Conservation (phyloP, 2,888 invertebrate genomes). For the Disparrhopalites patrizii region DNA sequence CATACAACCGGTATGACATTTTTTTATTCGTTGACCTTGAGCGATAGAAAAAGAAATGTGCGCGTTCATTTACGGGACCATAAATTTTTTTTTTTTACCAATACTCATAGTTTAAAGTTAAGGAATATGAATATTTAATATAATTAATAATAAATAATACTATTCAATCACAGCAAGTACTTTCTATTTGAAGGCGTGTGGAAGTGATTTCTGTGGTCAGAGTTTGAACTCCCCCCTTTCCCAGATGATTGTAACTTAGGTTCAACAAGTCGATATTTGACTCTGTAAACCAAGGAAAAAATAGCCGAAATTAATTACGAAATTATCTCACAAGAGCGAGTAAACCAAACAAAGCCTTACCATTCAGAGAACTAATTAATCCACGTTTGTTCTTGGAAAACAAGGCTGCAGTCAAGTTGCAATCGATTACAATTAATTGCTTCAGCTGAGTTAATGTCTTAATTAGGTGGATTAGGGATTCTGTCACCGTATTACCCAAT, state of each 20-base stretch:
- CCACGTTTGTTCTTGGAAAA: slow-evolving; percentile 29
- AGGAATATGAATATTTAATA: no score
- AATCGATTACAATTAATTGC: slow-evolving; percentile 32
- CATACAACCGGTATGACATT: no score
- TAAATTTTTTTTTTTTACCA: no score
- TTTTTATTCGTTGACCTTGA: no score
- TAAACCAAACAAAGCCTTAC: no score
- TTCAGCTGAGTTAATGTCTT: slow-evolving; percentile 31
- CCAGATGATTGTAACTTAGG: slow-evolving; percentile 39
- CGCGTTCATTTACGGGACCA: no score
- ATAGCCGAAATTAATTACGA: background rate
- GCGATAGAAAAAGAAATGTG: no score
- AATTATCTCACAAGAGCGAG: no score
- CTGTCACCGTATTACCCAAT: slow-evolving; percentile 35
- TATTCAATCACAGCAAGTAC: slow-evolving; percentile 20
- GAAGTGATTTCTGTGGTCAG: slow-evolving; percentile 10
- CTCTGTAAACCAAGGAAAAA: slow-evolving; percentile 24
- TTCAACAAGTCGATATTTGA: slow-evolving; percentile 38
- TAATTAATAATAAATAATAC: no score
- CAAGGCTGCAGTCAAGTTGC: slow-evolving; percentile 35
- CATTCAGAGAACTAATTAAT: slow-evolving; percentile 28
- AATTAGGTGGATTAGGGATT: slow-evolving; percentile 24
- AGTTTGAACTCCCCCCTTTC: slow-evolving; percentile 26
- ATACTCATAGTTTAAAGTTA: no score
- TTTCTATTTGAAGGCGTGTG: background rate